These are phyloP conservation scores for Solea senegalensis DNA, from an alignment of 2,113 vertebrate species.

Conservation along the genomic window DNA sequence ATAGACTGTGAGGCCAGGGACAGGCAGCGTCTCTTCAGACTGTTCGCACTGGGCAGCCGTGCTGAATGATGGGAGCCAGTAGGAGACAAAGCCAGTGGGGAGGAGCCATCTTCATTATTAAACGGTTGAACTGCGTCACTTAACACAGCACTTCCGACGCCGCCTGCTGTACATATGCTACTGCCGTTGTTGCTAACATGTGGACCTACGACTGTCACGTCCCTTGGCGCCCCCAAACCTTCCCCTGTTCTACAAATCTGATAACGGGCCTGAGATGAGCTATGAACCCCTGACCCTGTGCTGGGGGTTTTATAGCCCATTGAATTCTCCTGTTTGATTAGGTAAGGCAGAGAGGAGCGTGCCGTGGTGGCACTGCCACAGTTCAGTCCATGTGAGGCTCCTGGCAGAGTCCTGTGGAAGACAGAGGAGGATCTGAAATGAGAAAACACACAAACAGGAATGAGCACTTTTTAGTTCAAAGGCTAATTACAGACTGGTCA, in stretches of 20 bases:
- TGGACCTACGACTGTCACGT: constrained; percentile 36
- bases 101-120: constrained; percentile 91
- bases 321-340: constrained; percentile 91
- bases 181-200: constrained; percentile 41
- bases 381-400: constrained; percentile 76
- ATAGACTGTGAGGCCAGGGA: constrained; percentile 81
- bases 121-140: constrained; percentile 85
- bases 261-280: constrained; percentile 73
- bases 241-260: constrained; percentile 54
- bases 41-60: constrained; percentile 83
- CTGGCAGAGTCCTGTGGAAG: constrained; percentile 69
- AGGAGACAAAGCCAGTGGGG: constrained; percentile 86
- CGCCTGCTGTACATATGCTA: constrained; percentile 40
- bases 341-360: constrained; percentile 72
- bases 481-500: constrained; percentile 63
- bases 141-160: constrained; percentile 79
- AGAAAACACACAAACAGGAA: constrained; percentile 66
- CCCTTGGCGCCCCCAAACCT: constrained; percentile 66
- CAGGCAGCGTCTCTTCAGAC: constrained; percentile 86
- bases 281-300: constrained; percentile 59
- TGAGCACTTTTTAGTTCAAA: constrained; percentile 55
- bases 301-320: constrained; percentile 82
- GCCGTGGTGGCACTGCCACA: constrained; percentile 44
- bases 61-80: constrained; percentile 84
- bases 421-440: constrained; percentile 64